A percentile compares a stretch with the other conserved stretches of the same genome.
These are phyloP conservation scores for Acipenser ruthenus DNA, from an alignment of 2,797 vertebrate genomes.

Conservation along the genomic window DNA sequence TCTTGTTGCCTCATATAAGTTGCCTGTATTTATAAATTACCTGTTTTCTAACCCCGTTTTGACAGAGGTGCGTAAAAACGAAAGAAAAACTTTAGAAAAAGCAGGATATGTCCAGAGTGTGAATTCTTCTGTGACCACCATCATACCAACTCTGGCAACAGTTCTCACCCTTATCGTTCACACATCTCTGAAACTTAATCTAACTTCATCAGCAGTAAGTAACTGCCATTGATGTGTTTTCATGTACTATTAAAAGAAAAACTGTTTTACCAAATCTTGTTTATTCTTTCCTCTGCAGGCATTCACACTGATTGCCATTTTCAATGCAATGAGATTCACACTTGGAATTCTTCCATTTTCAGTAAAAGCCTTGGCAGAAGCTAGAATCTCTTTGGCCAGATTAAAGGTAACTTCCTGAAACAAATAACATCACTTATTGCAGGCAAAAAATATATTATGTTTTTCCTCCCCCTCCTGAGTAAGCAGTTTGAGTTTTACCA, in stretches of 20 bases:
- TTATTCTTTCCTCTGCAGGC: slow-evolving; percentile 44
- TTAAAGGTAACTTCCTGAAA: slow-evolving; percentile 52
- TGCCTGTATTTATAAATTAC: neutral
- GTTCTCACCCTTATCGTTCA: slow-evolving; percentile 64
- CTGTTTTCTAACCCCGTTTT: neutral
- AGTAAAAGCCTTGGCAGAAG: slow-evolving; percentile 61
- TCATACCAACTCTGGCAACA: slow-evolving; percentile 52
- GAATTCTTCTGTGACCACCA: slow-evolving; percentile 49
- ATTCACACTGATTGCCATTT: slow-evolving; percentile 67
- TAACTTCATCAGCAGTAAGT: slow-evolving; percentile 48
- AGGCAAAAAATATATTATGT: too few species aligned
- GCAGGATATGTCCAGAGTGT: slow-evolving; percentile 59
- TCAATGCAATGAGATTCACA: slow-evolving; percentile 67
- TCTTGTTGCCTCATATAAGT: neutral
- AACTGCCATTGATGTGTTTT: neutral
- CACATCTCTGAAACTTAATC: slow-evolving; percentile 42
- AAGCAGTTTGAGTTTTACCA: too few species aligned
- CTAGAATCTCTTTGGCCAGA: slow-evolving; percentile 52
- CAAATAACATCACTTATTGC: neutral
- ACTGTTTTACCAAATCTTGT: neutral
- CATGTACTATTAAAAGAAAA: too few species aligned
- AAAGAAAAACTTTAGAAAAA: slow-evolving; percentile 48
- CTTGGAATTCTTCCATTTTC: slow-evolving; percentile 52
- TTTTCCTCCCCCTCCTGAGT: too few species aligned
- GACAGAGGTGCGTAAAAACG: slow-evolving; percentile 56